These are phyloP conservation scores for Thamnaconus septentrionalis DNA, from an alignment of 2,113 vertebrate genomes.

Conservation along the genomic window DNA sequence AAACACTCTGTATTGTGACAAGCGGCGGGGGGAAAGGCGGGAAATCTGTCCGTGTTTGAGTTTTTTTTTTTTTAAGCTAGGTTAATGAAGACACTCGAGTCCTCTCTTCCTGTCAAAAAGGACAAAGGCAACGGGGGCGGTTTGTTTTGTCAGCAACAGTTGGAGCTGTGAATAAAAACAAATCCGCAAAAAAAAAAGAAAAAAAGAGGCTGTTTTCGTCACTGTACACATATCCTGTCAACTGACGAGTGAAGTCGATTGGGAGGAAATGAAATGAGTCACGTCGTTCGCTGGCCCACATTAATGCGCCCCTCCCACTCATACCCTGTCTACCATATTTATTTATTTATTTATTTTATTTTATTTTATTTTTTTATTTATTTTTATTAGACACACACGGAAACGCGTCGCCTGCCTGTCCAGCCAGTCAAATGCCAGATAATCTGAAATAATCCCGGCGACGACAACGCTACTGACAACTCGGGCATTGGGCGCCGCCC, in stretches of 20 bases:
- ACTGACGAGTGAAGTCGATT: conserved; percentile 49
- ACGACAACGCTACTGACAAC: conserved; percentile 21
- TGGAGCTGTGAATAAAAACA: no score
- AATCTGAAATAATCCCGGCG: conserved; percentile 43
- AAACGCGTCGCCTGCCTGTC: conserved; percentile 60
- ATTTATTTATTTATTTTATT: conserved; percentile 11
- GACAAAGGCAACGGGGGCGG: no score
- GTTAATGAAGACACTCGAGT: background rate
- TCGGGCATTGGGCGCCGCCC: conserved; percentile 7
- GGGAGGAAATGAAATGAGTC: conserved; percentile 63
- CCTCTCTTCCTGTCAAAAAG: no score
- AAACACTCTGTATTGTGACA: no score
- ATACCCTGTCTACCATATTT: conserved; percentile 44
- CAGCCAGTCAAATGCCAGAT: conserved; percentile 41
- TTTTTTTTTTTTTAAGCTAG: background rate
- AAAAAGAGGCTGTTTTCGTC: no score
- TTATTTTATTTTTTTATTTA: background rate
- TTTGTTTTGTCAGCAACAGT: no score
- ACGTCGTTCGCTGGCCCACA: conserved; percentile 59
- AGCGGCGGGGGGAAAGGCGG: no score
- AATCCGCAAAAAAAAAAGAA: no score
- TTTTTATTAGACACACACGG: conserved; percentile 63
- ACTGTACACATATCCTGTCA: conserved; percentile 22
- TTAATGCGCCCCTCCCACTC: conserved; percentile 44
- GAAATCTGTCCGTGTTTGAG: background rate